A percentile compares a stretch with the other conserved stretches of the same genome.
Conservation (phyloP, 1,140 invertebrate species). For the Anastrepha obliqua region DNA sequence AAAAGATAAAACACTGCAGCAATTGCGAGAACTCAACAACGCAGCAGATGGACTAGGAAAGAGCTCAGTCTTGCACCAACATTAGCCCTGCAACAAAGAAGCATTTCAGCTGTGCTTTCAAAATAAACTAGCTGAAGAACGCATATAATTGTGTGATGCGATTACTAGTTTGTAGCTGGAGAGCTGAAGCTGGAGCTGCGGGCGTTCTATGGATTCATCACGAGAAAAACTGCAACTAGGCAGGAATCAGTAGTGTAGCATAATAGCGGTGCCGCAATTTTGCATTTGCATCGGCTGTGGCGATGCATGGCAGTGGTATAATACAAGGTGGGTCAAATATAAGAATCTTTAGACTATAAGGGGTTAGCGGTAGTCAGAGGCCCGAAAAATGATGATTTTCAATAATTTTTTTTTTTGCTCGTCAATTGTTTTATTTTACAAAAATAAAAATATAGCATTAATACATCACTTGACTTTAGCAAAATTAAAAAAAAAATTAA, state of each 20-base stretch:
- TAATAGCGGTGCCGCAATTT: not conserved
- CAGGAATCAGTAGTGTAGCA: not conserved
- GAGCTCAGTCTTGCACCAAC: slow-evolving; percentile 1
- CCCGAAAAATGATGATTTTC: too few species aligned
- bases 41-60: not conserved
- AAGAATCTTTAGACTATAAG: too few species aligned
- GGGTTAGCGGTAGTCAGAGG: too few species aligned
- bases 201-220: not conserved
- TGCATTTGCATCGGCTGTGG: not conserved
- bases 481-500: too few species aligned
- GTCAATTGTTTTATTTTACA: too few species aligned
- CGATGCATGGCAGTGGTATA: not conserved
- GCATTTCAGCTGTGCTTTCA: not conserved
- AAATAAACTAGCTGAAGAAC: not conserved
- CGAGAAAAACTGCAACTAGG: not conserved
- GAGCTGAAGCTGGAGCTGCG: not conserved
- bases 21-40: not conserved
- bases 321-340: too few species aligned
- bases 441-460: too few species aligned
- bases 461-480: too few species aligned
- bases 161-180: too few species aligned
- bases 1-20: not conserved
- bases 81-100: slow-evolving; percentile 14
- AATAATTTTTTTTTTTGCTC: too few species aligned
- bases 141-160: not conserved